phyloP scores from a whole-genome alignment of 2,797 vertebrate species.

The Crenichthys baileyi region DNA sequence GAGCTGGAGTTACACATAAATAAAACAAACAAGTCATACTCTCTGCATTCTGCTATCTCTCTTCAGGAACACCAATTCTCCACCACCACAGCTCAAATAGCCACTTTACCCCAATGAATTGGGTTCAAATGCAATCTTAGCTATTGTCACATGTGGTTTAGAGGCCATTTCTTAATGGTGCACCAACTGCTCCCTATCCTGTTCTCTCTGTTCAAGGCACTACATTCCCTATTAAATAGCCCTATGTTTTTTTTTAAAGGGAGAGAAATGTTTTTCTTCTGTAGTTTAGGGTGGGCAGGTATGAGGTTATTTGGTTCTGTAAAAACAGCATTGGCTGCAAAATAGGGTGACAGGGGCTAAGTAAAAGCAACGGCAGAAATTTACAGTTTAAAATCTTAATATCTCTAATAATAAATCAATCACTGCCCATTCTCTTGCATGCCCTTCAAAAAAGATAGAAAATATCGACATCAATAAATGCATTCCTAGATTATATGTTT shows the following conservation, averaged over 20 bases:
- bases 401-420: slow-evolving; percentile 30
- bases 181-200: slow-evolving; percentile 62
- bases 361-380: slow-evolving; percentile 38
- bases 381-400: slow-evolving; percentile 35
- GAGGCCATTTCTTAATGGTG: slow-evolving; percentile 77
- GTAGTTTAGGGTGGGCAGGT: slow-evolving; percentile 36
- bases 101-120: slow-evolving; percentile 78
- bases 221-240: slow-evolving; percentile 51
- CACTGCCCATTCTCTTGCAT: background rate
- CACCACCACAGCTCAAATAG: slow-evolving; percentile 66
- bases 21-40: slow-evolving; percentile 44
- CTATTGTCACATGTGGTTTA: slow-evolving; percentile 82
- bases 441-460: background rate
- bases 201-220: slow-evolving; percentile 46
- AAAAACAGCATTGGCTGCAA: slow-evolving; percentile 45
- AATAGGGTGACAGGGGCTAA: slow-evolving; percentile 26
- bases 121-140: slow-evolving; percentile 79
- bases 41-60: slow-evolving; percentile 57
- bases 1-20: slow-evolving; percentile 42
- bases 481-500: background rate
- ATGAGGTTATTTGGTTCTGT: slow-evolving; percentile 33
- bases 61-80: slow-evolving; percentile 62
- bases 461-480: background rate
- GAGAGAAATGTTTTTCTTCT: slow-evolving; percentile 67
- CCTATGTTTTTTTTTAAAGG: slow-evolving; percentile 41